Conservation (phyloP, 2,113 vertebrate species). For the Xiphophorus hellerii region DNA sequence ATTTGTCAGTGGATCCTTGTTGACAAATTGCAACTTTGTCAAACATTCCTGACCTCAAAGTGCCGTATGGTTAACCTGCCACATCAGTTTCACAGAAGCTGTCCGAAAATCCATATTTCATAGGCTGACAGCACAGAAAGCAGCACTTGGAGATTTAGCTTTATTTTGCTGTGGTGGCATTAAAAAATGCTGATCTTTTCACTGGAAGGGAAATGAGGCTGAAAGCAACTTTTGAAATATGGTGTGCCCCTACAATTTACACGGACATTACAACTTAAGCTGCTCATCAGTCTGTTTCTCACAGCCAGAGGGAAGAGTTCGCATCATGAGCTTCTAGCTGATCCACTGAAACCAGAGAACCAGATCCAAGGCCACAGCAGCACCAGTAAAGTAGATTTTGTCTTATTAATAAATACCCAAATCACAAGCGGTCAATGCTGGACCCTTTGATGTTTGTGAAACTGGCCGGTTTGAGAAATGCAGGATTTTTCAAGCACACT, state of each 20-base stretch:
- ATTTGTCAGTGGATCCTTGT: conserved; percentile 27
- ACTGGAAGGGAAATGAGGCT: conserved; percentile 28
- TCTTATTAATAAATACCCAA: neutral
- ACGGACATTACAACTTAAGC: conserved; percentile 27
- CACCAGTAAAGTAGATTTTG: neutral
- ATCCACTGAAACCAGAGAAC: conserved; percentile 2
- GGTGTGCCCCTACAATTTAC: conserved; percentile 30
- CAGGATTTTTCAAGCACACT: no score
- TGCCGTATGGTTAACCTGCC: conserved; percentile 56
- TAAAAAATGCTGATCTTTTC: conserved; percentile 58
- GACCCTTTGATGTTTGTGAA: neutral
- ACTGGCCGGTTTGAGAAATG: no score
- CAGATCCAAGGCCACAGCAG: neutral
- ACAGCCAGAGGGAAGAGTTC: conserved; percentile 17
- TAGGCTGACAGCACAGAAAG: conserved; percentile 11
- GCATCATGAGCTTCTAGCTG: conserved; percentile 14
- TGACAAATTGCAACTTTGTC: conserved; percentile 31
- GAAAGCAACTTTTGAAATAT: conserved; percentile 44
- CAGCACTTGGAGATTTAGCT: conserved; percentile 29
- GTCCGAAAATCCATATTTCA: conserved; percentile 61
- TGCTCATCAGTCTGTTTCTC: conserved; percentile 12
- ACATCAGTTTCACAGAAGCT: conserved; percentile 55
- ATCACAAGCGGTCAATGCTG: neutral
- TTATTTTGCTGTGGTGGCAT: conserved; percentile 57
- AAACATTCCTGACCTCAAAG: conserved; percentile 35